Evolutionary conservation across 2,797 vertebrate genomes (phyloP).

Genomic region (Xiphorhynchus erythropygius): DNA sequence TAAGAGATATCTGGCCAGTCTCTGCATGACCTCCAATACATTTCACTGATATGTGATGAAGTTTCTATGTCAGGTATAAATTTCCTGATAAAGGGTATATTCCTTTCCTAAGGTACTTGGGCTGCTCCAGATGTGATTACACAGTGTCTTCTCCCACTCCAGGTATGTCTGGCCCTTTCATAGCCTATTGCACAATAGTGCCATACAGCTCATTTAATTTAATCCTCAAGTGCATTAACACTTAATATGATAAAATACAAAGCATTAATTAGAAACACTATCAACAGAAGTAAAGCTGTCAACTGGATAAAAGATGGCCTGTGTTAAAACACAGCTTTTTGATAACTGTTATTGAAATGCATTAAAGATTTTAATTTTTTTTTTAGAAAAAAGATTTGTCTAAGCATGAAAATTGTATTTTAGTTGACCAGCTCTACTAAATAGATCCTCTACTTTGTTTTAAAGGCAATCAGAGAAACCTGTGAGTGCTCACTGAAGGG

Average conservation of each 20-base stretch:
- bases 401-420: neutral
- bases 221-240: neutral
- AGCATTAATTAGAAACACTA: neutral
- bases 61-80: neutral
- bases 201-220: neutral
- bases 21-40: neutral
- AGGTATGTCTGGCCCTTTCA: neutral
- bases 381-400: neutral
- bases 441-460: neutral
- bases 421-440: neutral
- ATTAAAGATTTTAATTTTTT: neutral
- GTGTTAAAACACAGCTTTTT: neutral
- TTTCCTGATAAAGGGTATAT: neutral
- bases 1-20: neutral
- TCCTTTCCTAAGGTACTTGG: neutral
- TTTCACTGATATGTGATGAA: neutral
- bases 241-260: neutral
- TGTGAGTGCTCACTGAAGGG: neutral
- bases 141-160: neutral
- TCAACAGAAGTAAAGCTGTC: neutral
- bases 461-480: neutral
- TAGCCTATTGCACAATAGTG: neutral
- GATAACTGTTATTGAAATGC: neutral
- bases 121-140: neutral
- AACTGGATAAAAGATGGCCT: neutral